Evolutionary conservation across 2,113 vertebrate genomes (phyloP).

Genomic region (Hiodon alosoides): DNA sequence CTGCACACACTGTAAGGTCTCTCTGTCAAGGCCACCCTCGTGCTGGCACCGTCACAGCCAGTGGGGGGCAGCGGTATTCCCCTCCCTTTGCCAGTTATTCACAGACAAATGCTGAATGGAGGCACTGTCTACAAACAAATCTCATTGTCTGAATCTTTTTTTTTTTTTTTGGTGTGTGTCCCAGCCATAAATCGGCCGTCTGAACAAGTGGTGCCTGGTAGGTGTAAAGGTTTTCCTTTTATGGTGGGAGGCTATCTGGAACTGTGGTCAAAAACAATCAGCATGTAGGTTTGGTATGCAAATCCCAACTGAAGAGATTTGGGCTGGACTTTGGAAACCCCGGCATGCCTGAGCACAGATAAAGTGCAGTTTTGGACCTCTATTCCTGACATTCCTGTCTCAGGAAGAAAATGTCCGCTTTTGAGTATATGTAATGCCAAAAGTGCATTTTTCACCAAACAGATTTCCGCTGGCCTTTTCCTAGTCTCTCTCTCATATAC

Average conservation of each 20-base stretch:
- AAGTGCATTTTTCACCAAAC: too few relatives aligned
- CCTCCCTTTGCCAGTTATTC: conserved; percentile 8
- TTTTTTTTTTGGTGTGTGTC: background rate
- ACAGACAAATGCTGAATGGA: background rate
- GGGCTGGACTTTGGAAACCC: background rate
- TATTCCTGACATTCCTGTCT: too few relatives aligned
- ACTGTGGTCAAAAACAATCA: background rate
- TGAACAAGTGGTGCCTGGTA: background rate
- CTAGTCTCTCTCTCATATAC: too few relatives aligned
- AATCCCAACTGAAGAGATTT: background rate
- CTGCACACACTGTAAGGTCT: conserved; percentile 42
- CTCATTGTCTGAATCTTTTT: conserved; percentile 12
- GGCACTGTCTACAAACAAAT: conserved; percentile 8
- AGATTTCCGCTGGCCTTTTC: too few relatives aligned
- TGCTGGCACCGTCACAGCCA: conserved; percentile 20
- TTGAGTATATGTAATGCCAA: too few relatives aligned
- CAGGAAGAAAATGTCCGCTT: too few relatives aligned
- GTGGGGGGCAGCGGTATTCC: conserved; percentile 29
- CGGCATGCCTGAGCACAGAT: background rate
- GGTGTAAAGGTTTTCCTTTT: conserved; percentile 1
- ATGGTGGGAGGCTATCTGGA: conserved; percentile 14
- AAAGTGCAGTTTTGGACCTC: background rate
- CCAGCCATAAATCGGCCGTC: background rate
- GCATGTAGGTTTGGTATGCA: background rate
- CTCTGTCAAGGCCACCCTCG: conserved; percentile 42